Percentiles rank a stretch among this genome's conserved stretches.
phyloP scores from a whole-genome alignment of 2,797 vertebrate genomes.

The Danio aesculapii region DNA sequence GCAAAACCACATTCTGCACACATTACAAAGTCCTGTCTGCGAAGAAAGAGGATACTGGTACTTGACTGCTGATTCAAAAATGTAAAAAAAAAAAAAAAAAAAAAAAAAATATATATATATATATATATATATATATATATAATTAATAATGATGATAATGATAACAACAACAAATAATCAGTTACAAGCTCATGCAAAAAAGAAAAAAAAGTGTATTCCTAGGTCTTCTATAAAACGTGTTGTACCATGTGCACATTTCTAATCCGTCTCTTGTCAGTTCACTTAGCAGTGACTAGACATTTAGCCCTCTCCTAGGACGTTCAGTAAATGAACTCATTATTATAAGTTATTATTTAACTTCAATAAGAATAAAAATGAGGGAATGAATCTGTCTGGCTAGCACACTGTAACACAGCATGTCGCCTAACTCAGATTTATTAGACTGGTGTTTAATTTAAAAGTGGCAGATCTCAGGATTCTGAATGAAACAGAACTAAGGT shows the following conservation, averaged over 20 bases:
- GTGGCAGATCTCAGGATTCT: background rate
- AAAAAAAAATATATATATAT: too few species aligned
- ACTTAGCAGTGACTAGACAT: background rate
- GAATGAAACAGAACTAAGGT: background rate
- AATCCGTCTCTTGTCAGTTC: background rate
- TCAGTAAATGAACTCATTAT: conserved; percentile 22
- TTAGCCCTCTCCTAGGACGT: background rate
- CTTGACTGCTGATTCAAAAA: too few species aligned
- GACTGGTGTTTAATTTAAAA: background rate
- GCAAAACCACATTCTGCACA: too few species aligned
- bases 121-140: too few species aligned
- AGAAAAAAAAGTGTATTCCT: too few species aligned
- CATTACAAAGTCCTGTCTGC: too few species aligned
- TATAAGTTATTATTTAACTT: conserved; percentile 9
- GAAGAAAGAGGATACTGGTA: too few species aligned
- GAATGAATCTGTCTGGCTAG: background rate
- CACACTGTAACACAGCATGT: conserved; percentile 5
- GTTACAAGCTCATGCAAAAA: background rate
- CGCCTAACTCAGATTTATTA: background rate
- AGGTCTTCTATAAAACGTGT: too few species aligned
- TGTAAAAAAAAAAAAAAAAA: too few species aligned
- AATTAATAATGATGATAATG: too few species aligned
- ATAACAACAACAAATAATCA: background rate
- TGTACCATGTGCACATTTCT: background rate
- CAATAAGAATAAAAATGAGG: conserved; percentile 16